Percentiles rank a stretch among this genome's conserved stretches.
phyloP scores from a whole-genome alignment of 2,888 invertebrate genomes.

The Zaprionus bogoriensis region DNA sequence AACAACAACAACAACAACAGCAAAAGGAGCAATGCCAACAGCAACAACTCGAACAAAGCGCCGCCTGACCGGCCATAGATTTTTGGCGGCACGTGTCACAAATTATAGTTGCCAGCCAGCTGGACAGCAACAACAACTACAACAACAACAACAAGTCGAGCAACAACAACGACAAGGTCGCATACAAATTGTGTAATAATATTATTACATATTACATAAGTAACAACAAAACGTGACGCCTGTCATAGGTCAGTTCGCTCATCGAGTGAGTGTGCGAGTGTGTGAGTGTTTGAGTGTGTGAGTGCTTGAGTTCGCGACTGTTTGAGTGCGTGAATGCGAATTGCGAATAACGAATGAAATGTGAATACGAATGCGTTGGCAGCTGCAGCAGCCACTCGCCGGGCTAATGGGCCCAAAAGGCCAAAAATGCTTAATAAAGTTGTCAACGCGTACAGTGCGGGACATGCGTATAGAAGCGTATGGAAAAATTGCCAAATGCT shows the following conservation, averaged over 20 bases:
- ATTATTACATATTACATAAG: conserved; percentile 54
- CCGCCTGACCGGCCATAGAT: conserved; percentile 46
- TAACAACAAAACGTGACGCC: conserved; percentile 55
- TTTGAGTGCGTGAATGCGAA: conserved; percentile 12
- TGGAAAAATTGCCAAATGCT: too few species aligned
- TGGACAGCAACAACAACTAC: conserved; percentile 5
- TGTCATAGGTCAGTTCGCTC: conserved; percentile 53
- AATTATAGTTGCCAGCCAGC: conserved; percentile 61
- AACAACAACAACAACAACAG: conserved; percentile 9
- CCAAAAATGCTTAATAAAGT: conserved; percentile 54
- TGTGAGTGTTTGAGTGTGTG: neutral
- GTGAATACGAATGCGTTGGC: conserved; percentile 4
- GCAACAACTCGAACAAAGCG: conserved; percentile 14
- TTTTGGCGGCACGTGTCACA: conserved; percentile 62
- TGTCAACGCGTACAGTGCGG: conserved; percentile 24
- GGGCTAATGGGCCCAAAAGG: conserved; percentile 16
- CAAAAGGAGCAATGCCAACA: conserved; percentile 11
- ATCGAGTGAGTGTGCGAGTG: neutral
- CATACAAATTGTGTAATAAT: conserved; percentile 71
- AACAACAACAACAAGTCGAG: conserved; percentile 19
- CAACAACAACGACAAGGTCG: conserved; percentile 17
- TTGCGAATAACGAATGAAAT: conserved; percentile 5
- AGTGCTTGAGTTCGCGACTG: too few species aligned
- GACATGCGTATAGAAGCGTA: neutral
- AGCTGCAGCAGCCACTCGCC: conserved; percentile 38